phyloP scores from a whole-genome alignment of 2,797 vertebrate species.

The Malacoraja senta region DNA sequence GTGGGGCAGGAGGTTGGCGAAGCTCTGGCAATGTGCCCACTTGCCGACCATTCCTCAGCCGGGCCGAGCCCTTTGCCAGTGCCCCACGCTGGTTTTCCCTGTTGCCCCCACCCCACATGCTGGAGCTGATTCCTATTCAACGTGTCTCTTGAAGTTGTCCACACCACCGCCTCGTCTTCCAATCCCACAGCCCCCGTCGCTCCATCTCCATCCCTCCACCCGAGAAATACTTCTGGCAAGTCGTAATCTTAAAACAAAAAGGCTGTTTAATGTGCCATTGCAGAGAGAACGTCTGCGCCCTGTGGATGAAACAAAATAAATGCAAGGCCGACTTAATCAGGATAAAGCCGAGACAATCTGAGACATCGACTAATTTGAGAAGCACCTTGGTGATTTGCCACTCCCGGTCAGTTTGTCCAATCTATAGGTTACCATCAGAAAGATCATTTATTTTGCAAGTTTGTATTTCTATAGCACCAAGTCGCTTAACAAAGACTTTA shows the following conservation, averaged over 20 bases:
- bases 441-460: neutral
- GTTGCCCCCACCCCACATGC: too few relatives aligned
- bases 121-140: too few relatives aligned
- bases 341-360: neutral
- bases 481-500: neutral
- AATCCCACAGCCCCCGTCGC: too few relatives aligned
- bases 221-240: neutral
- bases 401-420: neutral
- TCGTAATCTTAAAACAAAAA: too few relatives aligned
- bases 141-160: neutral
- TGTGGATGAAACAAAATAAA: neutral
- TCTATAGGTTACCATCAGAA: neutral
- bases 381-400: neutral
- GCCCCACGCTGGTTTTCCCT: neutral
- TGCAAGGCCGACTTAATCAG: neutral
- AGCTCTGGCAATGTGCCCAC: neutral
- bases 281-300: neutral
- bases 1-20: neutral
- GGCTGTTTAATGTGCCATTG: neutral
- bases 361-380: neutral
- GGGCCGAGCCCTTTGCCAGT: too few relatives aligned
- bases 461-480: neutral
- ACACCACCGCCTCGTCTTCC: neutral
- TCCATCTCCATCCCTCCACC: neutral
- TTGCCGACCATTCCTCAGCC: neutral